phyloP scores from a whole-genome alignment of 2,888 invertebrate species.

The Tanypteryx hageni region DNA sequence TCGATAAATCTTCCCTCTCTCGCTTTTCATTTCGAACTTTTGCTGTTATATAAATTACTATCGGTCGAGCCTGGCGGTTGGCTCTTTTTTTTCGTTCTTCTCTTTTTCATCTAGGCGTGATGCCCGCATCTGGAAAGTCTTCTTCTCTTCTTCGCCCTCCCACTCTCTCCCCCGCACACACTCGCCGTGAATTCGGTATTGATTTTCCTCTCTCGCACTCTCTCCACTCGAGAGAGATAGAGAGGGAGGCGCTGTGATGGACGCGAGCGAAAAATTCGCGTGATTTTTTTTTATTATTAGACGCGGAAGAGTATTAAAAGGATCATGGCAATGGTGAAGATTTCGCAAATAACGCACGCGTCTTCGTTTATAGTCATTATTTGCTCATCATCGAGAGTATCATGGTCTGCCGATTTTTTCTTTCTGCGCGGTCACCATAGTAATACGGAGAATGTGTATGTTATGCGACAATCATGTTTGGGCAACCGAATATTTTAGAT shows the following conservation, averaged over 20 bases:
- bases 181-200: conserved; percentile 39
- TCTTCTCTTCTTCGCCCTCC: no score
- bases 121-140: conserved; percentile 17
- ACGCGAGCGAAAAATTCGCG: not conserved
- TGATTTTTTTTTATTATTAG: not conserved
- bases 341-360: no score
- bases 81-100: not conserved
- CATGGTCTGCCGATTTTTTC: no score
- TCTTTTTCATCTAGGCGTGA: conserved; percentile 24
- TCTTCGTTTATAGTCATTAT: no score
- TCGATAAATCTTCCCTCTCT: not conserved
- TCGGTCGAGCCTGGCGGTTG: not conserved
- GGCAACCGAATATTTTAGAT: not conserved
- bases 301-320: no score
- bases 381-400: no score
- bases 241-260: not conserved
- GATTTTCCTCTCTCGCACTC: conserved; percentile 43
- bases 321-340: no score
- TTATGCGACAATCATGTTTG: no score
- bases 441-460: no score
- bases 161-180: not conserved
- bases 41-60: conserved; percentile 26
- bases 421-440: no score
- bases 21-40: not conserved
- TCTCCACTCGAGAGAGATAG: not conserved